Evolutionary conservation across 2,888 invertebrate species (phyloP), one percentile per base, ranked within the genome.

Genomic region (Halocaridina rubra): DNA sequence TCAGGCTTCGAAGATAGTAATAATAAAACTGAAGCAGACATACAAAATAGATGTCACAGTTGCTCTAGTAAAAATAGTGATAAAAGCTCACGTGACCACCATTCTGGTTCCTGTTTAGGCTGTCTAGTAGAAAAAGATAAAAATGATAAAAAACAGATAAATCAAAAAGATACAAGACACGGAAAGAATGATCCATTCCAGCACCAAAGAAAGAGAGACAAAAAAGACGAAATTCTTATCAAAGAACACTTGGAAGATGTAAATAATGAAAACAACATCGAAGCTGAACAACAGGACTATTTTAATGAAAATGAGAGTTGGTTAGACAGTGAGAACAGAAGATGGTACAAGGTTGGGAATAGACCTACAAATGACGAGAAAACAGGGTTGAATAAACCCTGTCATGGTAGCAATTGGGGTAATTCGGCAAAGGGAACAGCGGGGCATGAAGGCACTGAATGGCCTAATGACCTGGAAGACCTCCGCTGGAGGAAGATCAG

Each of bases 121-220:
- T 81, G 81, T 39, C 39, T 81, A 16, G 61, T 81, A 59, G 81
- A 81, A 27, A 16, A 53, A 27, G 75, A 81, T 61, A 74, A 24
- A 24, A 8, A 13, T 22, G 24, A 1, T 27, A n/a, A 8, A 67
- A 27, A 2, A n/a, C 67, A 27, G 10, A 0, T 16, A n/a, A 67
- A 4, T n/a, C 16, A 16, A 19, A 27, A 16, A 67, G 29, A 67
- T 16, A 67, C 27, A 5, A 8, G 64, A 64, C 3, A 22, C 2
- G 71, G 19, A 10, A 5, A 3, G 33, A 10, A 71, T n/a, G n/a
- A n/a, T n/a, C n/a, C n/a, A n/a, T n/a, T n/a, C n/a, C n/a, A n/a
- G n/a, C n/a, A n/a, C n/a, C n/a, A n/a, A n/a, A 24, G 72, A 46
- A 1, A 3, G 7, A n/a, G 46, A 74, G 24, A 46, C 5, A 33